A percentile compares a stretch with the other conserved stretches of the same genome.
Conservation (phyloP, 2,888 invertebrate genomes). For the Pecten maximus region DNA sequence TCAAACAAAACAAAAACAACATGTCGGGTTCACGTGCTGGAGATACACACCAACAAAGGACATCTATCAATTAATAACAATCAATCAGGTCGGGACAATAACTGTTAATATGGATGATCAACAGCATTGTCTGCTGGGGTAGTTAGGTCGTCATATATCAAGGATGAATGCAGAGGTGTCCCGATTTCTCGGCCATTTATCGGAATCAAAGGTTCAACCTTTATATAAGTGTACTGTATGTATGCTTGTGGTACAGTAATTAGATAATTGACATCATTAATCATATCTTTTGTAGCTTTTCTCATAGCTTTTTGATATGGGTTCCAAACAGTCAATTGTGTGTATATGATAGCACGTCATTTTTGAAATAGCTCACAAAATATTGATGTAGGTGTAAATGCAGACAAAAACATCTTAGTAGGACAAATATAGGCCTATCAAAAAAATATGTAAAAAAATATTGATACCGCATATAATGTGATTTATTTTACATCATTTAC, state of each 20-base stretch:
- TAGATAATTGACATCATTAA: not conserved
- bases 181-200: conserved; percentile 21
- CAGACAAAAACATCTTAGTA: not conserved
- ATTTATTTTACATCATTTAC: too few species aligned
- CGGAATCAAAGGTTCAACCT: not conserved
- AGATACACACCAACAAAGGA: not conserved
- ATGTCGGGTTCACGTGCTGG: too few species aligned
- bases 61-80: not conserved
- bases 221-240: not conserved
- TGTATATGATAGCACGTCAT: not conserved
- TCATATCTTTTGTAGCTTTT: not conserved
- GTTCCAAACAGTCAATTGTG: not conserved
- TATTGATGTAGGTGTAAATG: not conserved
- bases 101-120: not conserved
- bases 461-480: too few species aligned
- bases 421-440: too few species aligned
- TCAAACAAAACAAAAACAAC: too few species aligned
- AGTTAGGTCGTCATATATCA: not conserved
- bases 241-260: not conserved
- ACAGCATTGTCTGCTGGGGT: not conserved
- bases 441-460: too few species aligned
- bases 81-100: not conserved
- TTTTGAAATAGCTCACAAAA: not conserved
- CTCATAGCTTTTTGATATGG: not conserved
- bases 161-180: not conserved